phyloP scores from a whole-genome alignment of 2,113 vertebrate species.

The Typhlomys cinereus region DNA sequence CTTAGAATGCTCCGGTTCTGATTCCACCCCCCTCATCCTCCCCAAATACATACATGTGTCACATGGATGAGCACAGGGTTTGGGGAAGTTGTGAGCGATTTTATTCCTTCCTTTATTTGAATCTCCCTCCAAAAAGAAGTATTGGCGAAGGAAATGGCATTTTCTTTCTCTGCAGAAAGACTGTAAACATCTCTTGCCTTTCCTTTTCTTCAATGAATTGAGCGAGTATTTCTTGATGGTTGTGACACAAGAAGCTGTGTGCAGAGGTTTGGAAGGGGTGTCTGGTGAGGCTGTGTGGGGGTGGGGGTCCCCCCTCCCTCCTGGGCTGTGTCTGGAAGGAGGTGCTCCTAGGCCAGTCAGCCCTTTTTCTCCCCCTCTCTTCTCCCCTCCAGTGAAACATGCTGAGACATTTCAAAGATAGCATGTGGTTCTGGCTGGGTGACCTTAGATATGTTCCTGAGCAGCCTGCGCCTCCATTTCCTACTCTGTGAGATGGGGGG shows the following conservation, averaged over 20 bases:
- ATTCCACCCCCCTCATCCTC: neutral
- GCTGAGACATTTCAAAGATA: neutral
- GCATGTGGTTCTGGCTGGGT: neutral
- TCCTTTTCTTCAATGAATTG: neutral
- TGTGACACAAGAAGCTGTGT: neutral
- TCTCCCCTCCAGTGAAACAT: fast-evolving
- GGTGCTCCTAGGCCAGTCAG: too few species aligned
- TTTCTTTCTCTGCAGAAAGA: neutral
- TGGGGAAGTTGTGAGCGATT: neutral
- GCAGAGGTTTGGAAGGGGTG: neutral
- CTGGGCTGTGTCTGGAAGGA: neutral
- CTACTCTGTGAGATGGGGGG: neutral
- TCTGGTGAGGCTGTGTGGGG: neutral
- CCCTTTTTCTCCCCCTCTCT: neutral
- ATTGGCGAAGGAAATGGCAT: neutral
- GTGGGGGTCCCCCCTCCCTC: too few species aligned
- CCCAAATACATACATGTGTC: neutral
- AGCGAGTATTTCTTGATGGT: neutral
- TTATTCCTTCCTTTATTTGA: neutral
- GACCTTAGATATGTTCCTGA: neutral
- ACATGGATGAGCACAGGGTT: neutral
- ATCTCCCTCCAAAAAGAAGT: neutral
- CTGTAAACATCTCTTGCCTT: neutral
- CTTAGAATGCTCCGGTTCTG: neutral
- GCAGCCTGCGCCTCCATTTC: neutral